Base-by-base conservation (phyloP, 30 jellyfish, hydroid and myxozoan species). In the Aurelia aurita region DNA sequence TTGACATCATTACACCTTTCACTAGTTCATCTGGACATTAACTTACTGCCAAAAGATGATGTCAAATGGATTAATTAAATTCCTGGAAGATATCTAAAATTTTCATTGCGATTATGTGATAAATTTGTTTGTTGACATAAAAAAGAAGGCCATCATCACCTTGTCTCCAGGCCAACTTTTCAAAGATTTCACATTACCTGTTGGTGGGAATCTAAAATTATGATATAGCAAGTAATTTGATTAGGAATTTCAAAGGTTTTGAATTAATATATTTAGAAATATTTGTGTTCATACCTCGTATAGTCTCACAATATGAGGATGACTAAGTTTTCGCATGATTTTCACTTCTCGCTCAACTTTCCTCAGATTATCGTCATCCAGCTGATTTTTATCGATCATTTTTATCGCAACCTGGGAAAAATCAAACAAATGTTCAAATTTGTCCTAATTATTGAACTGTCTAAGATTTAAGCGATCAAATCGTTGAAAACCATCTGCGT, bases 281-380 rank as follows among this genome's bases (percentile, higher is more conserved):
- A 39, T 29, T 55, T 1, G 25, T 44, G 34, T 2, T 39, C 89
- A 23, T 80, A 93, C 98, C 97, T 93, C 97, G 80, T 93, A 93
- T 10, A 93, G 71, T 51, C 80, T 81, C 43, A 93, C 63, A 47
- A 93, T 86, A 80, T 88, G 90, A 10, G 97, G 89, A 64, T 93
- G 98, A 55, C 82, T 73, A 67, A 93, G 47, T 58, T 70, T 57
- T 68, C 92, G 88, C 98, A 93, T 88, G 31, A 93, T 84, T 79
- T 77, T 77, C 26, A 93, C 98, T 84, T 93, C 98, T 45, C 98
- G 81, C 43, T 82, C 84, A 16, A 93, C 97, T 84, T 93, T 93
- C 72, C 65, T 74, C 53, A 82, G 86, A 47, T 93, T 84, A 35
- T 86, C 98, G 11, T 80, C 93, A 69, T 88, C 97, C 69, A 93